These are phyloP conservation scores for Nudaria mundana DNA, from an alignment of 2,888 invertebrate genomes.

Conservation along the genomic window DNA sequence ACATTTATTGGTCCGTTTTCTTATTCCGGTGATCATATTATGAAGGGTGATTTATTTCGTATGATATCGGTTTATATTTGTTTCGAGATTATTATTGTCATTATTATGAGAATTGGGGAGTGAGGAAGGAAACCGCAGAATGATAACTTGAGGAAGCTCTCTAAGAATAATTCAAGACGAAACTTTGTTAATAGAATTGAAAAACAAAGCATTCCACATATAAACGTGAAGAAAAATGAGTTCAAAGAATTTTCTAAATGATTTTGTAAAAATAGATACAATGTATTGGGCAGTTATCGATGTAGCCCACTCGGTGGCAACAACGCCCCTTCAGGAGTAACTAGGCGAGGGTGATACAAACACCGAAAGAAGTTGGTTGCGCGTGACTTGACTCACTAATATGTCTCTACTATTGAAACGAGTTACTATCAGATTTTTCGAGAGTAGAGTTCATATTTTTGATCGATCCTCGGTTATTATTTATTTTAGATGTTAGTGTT, in stretches of 20 bases:
- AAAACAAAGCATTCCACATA: no score
- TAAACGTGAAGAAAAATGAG: no score
- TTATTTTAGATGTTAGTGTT: no score
- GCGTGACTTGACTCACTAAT: constrained; percentile 59
- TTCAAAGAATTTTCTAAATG: no score
- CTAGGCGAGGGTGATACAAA: constrained; percentile 58
- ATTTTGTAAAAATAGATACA: constrained; percentile 23
- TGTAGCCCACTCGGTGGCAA: constrained; percentile 23
- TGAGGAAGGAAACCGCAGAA: no score
- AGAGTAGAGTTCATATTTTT: neutral
- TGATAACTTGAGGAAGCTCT: no score
- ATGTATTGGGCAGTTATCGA: constrained; percentile 33
- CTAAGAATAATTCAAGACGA: no score
- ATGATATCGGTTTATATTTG: constrained; percentile 1
- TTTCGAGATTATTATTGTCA: constrained; percentile 1
- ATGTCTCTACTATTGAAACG: constrained; percentile 25
- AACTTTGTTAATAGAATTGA: no score
- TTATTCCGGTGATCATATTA: neutral
- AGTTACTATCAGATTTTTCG: neutral
- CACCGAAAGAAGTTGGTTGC: constrained; percentile 60
- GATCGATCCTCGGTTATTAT: no score
- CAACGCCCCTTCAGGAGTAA: constrained; percentile 52
- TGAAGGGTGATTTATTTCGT: constrained; percentile 2
- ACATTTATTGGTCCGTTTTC: constrained; percentile 7
- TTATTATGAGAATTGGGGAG: no score